Base-by-base conservation (phyloP, 2,888 invertebrate genomes). In the Cheilosia vernalis region DNA sequence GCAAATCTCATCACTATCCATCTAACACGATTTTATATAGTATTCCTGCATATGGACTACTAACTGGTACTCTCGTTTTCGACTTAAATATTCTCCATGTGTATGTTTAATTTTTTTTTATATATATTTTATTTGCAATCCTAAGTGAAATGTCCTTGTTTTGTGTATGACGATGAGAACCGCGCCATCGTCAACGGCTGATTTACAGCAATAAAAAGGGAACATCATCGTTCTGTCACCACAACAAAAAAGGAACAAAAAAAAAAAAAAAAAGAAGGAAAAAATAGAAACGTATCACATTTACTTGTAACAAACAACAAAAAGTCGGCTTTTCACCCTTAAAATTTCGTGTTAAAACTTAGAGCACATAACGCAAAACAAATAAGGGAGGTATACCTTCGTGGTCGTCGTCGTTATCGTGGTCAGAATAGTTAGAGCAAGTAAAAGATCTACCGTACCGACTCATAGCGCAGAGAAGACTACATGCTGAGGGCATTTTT, bases 391-490 rank as follows among this genome's bases (percentile, higher is more conserved):
- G 37, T 63, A 33, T 84, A 79, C 73, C 83, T 79, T 84, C 69
- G 69, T 84, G 55, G 69, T 76, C 63, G 78, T 74, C 73, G 69
- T 73, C 73, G 58, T 79, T 63, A n/a, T 79, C 66, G 83, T 78
- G 64, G 74, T 66, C 79, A 44, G 84, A 79, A 74, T 74, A 60
- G 13, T 70, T 79, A 64, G 84, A 84, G 56, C 84, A 74, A 79
- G 79, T 70, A 37, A 69, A 69, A 64, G 84, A 79, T 79, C 74
- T 84, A 84, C 84, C 79, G 84, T 84, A 84, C 84, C 79, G 84
- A 74, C 79, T 84, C 84, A 84, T 84, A 79, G 84, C 84, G 84
- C 70, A 74, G 74, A 84, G 79, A 79, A 79, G 69, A 84, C 79
- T 84, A 84, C 53, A 44, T 37, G 69, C 47, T 70, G 4, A 66